Conservation (phyloP, 2,888 invertebrate genomes). For the Papilio demoleus region DNA sequence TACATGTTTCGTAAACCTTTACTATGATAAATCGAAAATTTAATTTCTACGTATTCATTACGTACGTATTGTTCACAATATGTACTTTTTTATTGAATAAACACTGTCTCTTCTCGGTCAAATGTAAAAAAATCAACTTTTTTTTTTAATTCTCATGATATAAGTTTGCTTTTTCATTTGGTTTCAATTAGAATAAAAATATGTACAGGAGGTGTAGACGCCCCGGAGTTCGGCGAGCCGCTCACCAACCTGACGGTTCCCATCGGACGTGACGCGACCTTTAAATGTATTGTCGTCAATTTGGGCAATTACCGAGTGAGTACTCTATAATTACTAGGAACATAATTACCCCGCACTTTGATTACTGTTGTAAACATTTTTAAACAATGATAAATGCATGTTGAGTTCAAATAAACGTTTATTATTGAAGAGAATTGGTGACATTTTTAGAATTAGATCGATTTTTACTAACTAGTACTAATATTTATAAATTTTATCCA, state of each 20-base stretch:
- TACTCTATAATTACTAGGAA: constrained; percentile 47
- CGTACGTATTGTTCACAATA: no score
- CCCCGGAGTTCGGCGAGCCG: constrained; percentile 92
- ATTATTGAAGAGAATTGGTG: not conserved
- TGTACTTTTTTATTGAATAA: no score
- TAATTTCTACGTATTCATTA: no score
- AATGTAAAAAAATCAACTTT: no score
- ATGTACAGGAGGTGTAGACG: constrained; percentile 85
- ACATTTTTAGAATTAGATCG: not conserved
- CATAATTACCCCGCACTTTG: constrained; percentile 21
- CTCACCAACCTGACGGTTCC: constrained; percentile 93
- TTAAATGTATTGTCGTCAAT: constrained; percentile 93
- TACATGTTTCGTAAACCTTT: no score
- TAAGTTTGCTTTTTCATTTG: no score
- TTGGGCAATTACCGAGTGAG: constrained; percentile 95
- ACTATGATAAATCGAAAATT: no score
- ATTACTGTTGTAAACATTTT: not conserved
- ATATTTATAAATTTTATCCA: no score
- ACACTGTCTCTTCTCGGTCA: no score
- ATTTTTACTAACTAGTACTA: not conserved
- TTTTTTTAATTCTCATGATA: not conserved
- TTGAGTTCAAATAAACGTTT: not conserved
- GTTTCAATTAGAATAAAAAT: constrained; percentile 41
- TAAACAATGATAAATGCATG: constrained; percentile 5
- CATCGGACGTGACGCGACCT: constrained; percentile 93